phyloP scores from a whole-genome alignment of 1,140 invertebrate genomes.

The Leptoteleia sp. region DNA sequence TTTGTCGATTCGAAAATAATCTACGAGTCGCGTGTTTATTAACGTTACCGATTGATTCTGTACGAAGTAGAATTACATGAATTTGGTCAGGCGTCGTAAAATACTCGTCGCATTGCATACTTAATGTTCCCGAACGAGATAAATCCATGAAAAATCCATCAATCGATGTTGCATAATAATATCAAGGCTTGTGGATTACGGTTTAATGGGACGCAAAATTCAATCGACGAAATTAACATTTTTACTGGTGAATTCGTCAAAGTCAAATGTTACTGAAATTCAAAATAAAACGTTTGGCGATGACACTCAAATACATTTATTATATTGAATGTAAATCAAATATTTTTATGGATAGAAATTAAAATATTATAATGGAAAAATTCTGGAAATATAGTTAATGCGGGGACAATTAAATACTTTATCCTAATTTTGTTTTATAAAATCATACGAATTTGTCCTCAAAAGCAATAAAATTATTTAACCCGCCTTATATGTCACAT shows the following conservation, averaged over 20 bases:
- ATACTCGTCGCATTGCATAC: conserved; percentile 11
- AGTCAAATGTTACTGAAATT: neutral
- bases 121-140: conserved; percentile 11
- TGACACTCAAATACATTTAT: no score
- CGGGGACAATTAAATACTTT: conserved; percentile 10
- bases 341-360: no score
- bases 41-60: conserved; percentile 1
- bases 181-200: neutral
- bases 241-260: neutral
- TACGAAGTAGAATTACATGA: conserved; percentile 18
- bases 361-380: no score
- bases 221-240: neutral
- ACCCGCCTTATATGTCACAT: no score
- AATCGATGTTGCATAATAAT: conserved; percentile 5
- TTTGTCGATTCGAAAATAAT: conserved; percentile 13
- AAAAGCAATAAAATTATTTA: no score
- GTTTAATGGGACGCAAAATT: neutral
- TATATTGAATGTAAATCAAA: no score
- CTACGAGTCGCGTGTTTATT: conserved; percentile 12
- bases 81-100: conserved; percentile 23
- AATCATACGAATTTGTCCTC: no score
- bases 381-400: no score
- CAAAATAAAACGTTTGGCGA: no score
- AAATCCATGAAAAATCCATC: conserved; percentile 16
- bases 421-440: no score